Conservation (phyloP, 2,888 invertebrate species). For the Cryptocheilus praepositus region DNA sequence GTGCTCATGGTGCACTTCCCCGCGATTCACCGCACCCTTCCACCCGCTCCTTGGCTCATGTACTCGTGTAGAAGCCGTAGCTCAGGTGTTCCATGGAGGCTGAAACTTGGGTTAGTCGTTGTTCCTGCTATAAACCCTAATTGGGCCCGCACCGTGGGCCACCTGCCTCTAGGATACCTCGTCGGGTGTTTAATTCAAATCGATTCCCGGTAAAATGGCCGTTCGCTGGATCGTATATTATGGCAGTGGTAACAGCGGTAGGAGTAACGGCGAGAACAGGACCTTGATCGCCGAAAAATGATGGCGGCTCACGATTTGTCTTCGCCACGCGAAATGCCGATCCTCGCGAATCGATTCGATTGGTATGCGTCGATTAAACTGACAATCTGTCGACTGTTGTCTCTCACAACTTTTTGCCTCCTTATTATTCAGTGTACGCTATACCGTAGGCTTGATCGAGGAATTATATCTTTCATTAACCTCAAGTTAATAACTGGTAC, state of each 20-base stretch:
- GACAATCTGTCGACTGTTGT: slow-evolving; percentile 13
- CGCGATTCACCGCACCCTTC: slow-evolving; percentile 4
- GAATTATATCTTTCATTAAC: no score
- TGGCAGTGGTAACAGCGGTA: background rate
- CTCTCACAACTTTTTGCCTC: no score
- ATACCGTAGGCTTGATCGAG: no score
- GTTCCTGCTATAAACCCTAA: slow-evolving; percentile 49
- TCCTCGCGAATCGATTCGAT: slow-evolving; percentile 10
- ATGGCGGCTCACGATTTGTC: slow-evolving; percentile 54
- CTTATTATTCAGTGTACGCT: no score
- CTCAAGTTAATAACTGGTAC: no score
- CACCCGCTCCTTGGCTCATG: background rate
- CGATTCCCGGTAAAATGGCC: slow-evolving; percentile 51
- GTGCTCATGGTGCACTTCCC: slow-evolving; percentile 17
- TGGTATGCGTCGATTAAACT: slow-evolving; percentile 22
- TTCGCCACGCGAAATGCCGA: slow-evolving; percentile 36
- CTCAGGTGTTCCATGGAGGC: slow-evolving; percentile 32
- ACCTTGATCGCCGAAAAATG: slow-evolving; percentile 47
- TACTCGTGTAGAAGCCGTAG: background rate
- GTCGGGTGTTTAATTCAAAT: slow-evolving; percentile 51
- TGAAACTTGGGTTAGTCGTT: slow-evolving; percentile 15
- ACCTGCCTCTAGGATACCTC: slow-evolving; percentile 41
- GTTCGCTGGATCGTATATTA: slow-evolving; percentile 44
- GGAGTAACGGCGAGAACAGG: no score
- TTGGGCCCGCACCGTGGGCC: slow-evolving; percentile 45